Base-by-base conservation (phyloP, 2,113 vertebrate species). In the Anser brachyrhynchus region DNA sequence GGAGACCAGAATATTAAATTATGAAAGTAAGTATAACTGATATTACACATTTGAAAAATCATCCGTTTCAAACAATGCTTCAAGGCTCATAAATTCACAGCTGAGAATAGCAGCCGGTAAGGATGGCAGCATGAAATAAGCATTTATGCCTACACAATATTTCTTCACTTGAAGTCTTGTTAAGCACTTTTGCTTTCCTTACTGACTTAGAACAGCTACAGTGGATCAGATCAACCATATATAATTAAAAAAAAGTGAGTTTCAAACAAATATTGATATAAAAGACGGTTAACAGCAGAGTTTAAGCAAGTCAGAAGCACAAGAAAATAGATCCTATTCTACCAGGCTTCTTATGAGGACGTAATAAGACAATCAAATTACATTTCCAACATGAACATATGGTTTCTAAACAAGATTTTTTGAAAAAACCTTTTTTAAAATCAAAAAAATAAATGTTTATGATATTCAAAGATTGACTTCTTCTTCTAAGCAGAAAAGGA, bases 401-500 rank as follows among this genome's bases (percentile, higher is more conserved):
- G 73, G 78, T 18, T 90, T 55, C 66, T 66, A 84, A 95, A 72
- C 75, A 94, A 94, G 84, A 84, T 93, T 97, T 97, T 93, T 72
- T n/a, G 92, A 96, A 96, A 41, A 92, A 71, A 73, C 70, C 49
- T 92, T 95, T 94, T 84, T 52, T 55, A 92, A 93, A 91, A 59
- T 61, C 84, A 92, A 46, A 81, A 70, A 90, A 70, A 91, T 81
- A 82, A 75, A 94, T 28, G 13, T 80, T 97, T 91, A 87, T 59
- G 77, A 91, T 85, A 41, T 71, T 59, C 46, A 79, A 83, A 93
- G 74, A 88, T 72, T 59, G 84, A 43, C 73, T 95, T 43, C 87
- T 96, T 76, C 9, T 75, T 54, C 26, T 35, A 93, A 74, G 43
- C 39, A 78, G 11, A 59, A 19, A 80, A 65, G 58, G 58, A 18